These are phyloP conservation scores for Camponotus pennsylvanicus DNA, from an alignment of 1,140 invertebrate species.

Conservation along the genomic window DNA sequence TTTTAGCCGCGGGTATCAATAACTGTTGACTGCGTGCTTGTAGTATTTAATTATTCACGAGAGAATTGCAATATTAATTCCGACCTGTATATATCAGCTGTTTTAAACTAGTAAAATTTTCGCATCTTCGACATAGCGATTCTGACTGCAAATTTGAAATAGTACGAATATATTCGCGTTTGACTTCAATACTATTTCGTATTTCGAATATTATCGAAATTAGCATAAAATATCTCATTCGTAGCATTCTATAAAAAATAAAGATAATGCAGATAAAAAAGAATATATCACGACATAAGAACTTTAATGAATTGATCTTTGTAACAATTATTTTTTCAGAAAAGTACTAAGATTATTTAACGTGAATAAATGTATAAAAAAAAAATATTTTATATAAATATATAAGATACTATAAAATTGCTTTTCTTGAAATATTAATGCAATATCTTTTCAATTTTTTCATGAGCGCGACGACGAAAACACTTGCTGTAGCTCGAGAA, in stretches of 20 bases:
- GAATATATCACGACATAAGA: neutral
- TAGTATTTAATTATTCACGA: neutral
- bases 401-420: neutral
- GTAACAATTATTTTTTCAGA: neutral
- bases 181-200: neutral
- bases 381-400: neutral
- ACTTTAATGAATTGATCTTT: neutral
- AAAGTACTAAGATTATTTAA: neutral
- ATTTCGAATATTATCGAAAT: neutral
- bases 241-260: neutral
- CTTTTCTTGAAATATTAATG: neutral
- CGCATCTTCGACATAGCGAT: neutral
- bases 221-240: neutral
- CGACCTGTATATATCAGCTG: neutral
- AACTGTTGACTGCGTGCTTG: neutral
- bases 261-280: neutral
- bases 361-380: neutral
- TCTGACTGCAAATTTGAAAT: neutral
- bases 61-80: constrained; percentile 2
- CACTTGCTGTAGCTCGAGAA: neutral
- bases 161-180: neutral
- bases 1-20: neutral
- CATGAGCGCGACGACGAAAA: neutral
- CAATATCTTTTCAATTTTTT: neutral
- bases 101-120: constrained; percentile 7